Evolutionary conservation across 2,888 invertebrate genomes (phyloP), one percentile per base, ranked within the genome.

Genomic region (Diploptera punctata): DNA sequence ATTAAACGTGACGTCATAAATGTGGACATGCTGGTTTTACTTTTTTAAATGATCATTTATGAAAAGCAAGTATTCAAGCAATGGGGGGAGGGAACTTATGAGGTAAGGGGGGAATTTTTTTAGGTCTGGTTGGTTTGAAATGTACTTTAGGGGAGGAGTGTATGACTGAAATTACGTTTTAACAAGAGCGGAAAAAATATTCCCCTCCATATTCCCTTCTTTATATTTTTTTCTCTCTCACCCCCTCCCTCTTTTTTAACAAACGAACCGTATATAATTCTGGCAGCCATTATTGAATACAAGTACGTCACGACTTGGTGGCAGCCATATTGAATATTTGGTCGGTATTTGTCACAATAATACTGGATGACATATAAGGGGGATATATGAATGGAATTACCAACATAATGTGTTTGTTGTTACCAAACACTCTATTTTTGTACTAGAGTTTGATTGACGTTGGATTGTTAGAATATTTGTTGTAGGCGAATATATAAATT

Each of bases 141-240:
- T n/a, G 31, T 29, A 57, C 57, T n/a, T 2, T 49, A 49, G 16
- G 44, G 49, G 47, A 67, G 67, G 67, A 31, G 47, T 44, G 33
- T 47, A 52, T 52, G 47, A 54, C 38, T 68, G 68, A 68, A 68
- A 68, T 68, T 68, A 68, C 57, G 68, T 68, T 68, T 68, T 68
- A 57, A 68, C 68, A 68, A 68, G 68, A 54, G 57, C 29, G n/a
- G 26, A 29, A 57, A 57, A 54, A 29, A 54, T 54, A 13, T 29
- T n/a, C 57, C 29, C 26, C 57, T 29, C 26, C 29, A 29, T 29
- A n/a, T n/a, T n/a, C 57, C 24, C 29, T 29, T 57, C 29, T 57
- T 29, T 29, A n/a, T 24, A 13, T 57, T 57, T 57, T 29, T 57
- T n/a, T 29, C 13, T 57, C 31, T 29, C n/a, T 16, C 31, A 16